Percentiles rank a stretch among this genome's conserved stretches.
Evolutionary conservation across 2,888 invertebrate species (phyloP).

Genomic region (Pegoplata infirma): DNA sequence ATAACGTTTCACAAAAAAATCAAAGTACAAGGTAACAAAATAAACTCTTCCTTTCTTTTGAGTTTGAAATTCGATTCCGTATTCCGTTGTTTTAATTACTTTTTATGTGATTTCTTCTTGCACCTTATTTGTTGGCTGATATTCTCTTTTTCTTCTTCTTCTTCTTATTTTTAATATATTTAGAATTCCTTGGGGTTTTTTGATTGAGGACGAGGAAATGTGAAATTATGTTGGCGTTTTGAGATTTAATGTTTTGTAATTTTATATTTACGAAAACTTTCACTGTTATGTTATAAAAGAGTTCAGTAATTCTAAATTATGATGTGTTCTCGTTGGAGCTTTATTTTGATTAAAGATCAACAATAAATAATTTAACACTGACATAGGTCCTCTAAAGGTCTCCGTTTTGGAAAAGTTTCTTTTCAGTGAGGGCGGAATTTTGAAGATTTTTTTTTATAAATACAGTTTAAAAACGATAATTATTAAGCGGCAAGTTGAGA

Average conservation of each 20-base stretch:
- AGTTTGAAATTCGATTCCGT: background rate
- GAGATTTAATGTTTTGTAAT: no score
- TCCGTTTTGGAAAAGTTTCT: conserved; percentile 75
- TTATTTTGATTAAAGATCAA: conserved; percentile 75
- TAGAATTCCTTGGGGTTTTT: conserved; percentile 16
- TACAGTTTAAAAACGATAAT: background rate
- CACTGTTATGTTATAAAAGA: conserved; percentile 78
- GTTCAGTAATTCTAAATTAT: conserved; percentile 75
- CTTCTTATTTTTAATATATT: conserved; percentile 27
- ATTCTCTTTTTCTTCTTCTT: background rate
- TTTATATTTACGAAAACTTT: conserved; percentile 28
- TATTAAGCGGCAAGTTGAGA: background rate
- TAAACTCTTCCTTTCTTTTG: conserved; percentile 10
- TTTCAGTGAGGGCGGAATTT: conserved; percentile 73
- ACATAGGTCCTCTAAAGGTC: conserved; percentile 75
- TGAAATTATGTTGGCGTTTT: conserved; percentile 9
- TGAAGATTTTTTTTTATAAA: conserved; percentile 67
- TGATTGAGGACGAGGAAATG: conserved; percentile 28
- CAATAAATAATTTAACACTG: conserved; percentile 75
- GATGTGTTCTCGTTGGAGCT: conserved; percentile 70
- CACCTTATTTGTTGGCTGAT: conserved; percentile 13
- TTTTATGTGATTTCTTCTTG: background rate
- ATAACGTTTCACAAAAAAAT: background rate
- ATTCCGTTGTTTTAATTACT: background rate
- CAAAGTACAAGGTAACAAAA: no score